Conservation (phyloP, 2,888 invertebrate species). For the Lycocerus yunnanus region DNA sequence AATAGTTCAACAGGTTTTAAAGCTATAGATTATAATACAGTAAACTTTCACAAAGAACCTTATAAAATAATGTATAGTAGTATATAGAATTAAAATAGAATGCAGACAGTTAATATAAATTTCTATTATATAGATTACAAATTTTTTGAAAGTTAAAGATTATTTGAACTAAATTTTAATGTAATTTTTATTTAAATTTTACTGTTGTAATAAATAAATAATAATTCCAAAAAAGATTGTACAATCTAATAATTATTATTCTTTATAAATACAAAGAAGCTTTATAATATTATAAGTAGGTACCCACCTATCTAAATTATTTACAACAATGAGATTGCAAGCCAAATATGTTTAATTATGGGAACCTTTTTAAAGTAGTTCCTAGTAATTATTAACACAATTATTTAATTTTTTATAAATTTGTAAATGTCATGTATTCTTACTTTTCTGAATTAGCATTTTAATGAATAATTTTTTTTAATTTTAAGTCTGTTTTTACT, state of each 20-base stretch:
- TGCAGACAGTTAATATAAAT: no score
- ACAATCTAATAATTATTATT: not conserved
- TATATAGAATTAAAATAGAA: no score
- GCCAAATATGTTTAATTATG: not conserved
- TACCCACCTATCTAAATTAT: not conserved
- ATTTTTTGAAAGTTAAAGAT: no score
- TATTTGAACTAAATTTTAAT: no score
- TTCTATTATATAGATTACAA: no score
- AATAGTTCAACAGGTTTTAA: no score
- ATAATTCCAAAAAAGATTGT: not conserved
- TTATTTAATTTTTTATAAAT: not conserved
- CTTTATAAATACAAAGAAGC: not conserved
- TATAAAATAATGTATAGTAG: no score
- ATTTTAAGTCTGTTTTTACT: no score
- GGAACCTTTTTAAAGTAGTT: no score
- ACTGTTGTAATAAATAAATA: not conserved
- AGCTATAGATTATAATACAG: no score
- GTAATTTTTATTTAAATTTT: no score
- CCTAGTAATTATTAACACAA: not conserved
- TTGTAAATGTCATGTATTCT: not conserved
- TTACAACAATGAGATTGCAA: not conserved
- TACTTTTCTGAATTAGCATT: not conserved
- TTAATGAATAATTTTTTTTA: not conserved
- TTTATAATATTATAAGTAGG: not conserved
- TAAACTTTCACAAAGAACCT: no score